Base-by-base conservation (phyloP, 1,140 invertebrate species). In the Philotrypesis tridentata region DNA sequence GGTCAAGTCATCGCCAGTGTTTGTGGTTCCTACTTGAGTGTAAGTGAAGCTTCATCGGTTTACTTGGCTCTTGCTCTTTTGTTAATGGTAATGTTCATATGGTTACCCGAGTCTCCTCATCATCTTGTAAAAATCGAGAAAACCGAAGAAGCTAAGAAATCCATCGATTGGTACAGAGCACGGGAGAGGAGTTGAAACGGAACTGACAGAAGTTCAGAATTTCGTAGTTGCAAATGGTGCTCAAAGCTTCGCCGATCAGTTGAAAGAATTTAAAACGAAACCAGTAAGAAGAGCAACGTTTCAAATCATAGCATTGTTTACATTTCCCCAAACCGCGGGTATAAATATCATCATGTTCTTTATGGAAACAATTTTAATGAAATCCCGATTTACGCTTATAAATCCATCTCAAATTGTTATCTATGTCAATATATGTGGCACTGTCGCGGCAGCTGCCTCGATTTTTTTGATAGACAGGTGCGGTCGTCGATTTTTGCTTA, bases 331-430 rank as follows among this genome's bases (percentile, higher is more conserved):
- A 86, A 92, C 96, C 43, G 95, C 94, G 75, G 95, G 96, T 1
- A 94, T 96, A n/a, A 95, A 95, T 77, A 95, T 94, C 1, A 92
- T 97, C 27, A 94, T 95, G 82, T 94, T 95, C 48, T 96, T 96
- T 86, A 93, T 95, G 21, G 94, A 96, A 78, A 93, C 94, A 60
- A 96, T 97, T 84, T 94, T 97, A 80, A 92, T 93, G 9, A 92
- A 91, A 48, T 93, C 93, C 31, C 93, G 94, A 73, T 92, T 93
- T 4, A 90, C 83, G 0, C 65, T 89, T 0, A 85, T 94, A 29
- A 87, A 89, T 3, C 88, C 93, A 12, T 88, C 92, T 48, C 87
- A 91, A 37, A 89, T 93, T 7, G 93, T 95, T 33, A 95, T 96
- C 33, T 90, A 95, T 31, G 92, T 96, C 78, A 95, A 95, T 43